These are phyloP conservation scores for Lagria hirta DNA, from an alignment of 2,888 invertebrate genomes.

Conservation along the genomic window DNA sequence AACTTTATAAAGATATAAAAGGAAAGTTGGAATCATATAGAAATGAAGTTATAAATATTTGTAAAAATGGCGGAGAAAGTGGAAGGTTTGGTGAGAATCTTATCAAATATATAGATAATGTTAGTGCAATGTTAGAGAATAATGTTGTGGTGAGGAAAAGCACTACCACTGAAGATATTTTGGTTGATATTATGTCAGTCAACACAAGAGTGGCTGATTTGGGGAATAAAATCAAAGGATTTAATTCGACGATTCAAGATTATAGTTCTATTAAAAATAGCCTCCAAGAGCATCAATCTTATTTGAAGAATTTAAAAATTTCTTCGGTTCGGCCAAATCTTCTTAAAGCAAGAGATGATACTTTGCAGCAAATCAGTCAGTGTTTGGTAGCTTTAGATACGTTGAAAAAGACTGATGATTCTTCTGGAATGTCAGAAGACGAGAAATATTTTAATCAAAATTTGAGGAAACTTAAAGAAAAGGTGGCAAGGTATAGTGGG, in stretches of 20 bases:
- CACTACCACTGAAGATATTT: slow-evolving; percentile 16
- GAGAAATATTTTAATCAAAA: slow-evolving; percentile 21
- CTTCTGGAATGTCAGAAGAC: slow-evolving; percentile 3
- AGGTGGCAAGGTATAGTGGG: slow-evolving; percentile 37
- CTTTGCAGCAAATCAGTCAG: slow-evolving; percentile 28
- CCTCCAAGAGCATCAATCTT: slow-evolving; percentile 8
- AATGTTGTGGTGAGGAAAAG: slow-evolving; percentile 7
- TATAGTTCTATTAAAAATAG: slow-evolving; percentile 8
- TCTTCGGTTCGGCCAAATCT: slow-evolving; percentile 1
- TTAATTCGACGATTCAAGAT: neutral
- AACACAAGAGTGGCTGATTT: slow-evolving; percentile 16
- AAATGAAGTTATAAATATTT: slow-evolving; percentile 1
- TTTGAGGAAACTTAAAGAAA: slow-evolving; percentile 32
- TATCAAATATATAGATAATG: slow-evolving; percentile 7
- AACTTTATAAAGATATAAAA: slow-evolving; percentile 9
- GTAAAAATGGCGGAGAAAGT: slow-evolving; percentile 1
- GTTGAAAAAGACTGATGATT: neutral
- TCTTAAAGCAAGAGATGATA: slow-evolving; percentile 18
- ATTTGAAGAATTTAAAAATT: slow-evolving; percentile 12
- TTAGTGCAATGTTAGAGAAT: slow-evolving; percentile 2
- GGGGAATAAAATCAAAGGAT: slow-evolving; percentile 9
- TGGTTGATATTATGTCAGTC: slow-evolving; percentile 17
- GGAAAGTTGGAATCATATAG: slow-evolving; percentile 4
- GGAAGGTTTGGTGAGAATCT: slow-evolving; percentile 1
- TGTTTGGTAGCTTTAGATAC: slow-evolving; percentile 26